Conservation (phyloP, 2,113 vertebrate species). For the Beaufortia kweichowensis region DNA sequence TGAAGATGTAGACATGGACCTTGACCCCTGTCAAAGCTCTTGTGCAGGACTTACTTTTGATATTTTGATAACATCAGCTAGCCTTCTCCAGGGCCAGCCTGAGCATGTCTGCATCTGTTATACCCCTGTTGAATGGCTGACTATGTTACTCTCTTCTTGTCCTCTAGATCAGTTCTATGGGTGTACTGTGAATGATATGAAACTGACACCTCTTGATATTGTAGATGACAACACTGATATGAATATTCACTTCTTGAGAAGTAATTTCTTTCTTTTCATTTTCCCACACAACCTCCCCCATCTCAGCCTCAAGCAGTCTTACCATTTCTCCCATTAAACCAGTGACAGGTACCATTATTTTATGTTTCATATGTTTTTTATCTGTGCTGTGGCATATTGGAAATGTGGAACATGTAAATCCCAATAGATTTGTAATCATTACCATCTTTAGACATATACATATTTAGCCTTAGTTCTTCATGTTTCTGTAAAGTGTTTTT, state of each 20-base stretch:
- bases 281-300: constrained; percentile 12
- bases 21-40: constrained; percentile 55
- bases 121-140: constrained; percentile 21
- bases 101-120: constrained; percentile 33
- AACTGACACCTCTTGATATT: constrained; percentile 42
- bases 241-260: constrained; percentile 23
- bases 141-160: constrained; percentile 29
- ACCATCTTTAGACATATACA: constrained; percentile 62
- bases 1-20: constrained; percentile 53
- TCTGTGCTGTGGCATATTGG: constrained; percentile 53
- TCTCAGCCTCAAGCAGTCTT: constrained; percentile 1
- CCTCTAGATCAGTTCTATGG: constrained; percentile 10
- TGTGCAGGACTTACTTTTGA: constrained; percentile 53
- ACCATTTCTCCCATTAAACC: constrained; percentile 48
- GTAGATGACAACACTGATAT: constrained; percentile 38
- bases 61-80: constrained; percentile 53
- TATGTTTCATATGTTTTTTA: constrained; percentile 54
- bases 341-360: constrained; percentile 54
- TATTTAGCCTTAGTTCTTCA: constrained; percentile 64
- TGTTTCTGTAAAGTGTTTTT: constrained; percentile 72
- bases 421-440: constrained; percentile 71
- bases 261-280: constrained; percentile 31
- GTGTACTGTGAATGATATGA: constrained; percentile 35
- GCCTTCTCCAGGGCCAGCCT: constrained; percentile 33
- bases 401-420: constrained; percentile 67